Percentiles rank a stretch among this genome's conserved stretches.
phyloP scores from a whole-genome alignment of 2,888 invertebrate species.

The Limnephilus auricula region DNA sequence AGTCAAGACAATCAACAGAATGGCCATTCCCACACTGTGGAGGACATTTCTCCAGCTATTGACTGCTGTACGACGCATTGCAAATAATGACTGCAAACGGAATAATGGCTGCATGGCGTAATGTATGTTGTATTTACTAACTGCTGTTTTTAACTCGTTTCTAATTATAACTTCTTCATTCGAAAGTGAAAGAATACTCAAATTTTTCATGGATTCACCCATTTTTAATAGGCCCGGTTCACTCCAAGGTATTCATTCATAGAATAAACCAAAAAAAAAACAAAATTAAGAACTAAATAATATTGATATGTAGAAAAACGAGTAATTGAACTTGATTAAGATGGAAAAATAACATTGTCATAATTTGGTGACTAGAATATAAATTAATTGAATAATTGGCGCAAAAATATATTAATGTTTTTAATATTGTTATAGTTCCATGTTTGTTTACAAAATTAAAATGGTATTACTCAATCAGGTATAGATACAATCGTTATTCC shows the following conservation, averaged over 20 bases:
- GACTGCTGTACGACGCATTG: neutral
- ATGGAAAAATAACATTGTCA: neutral
- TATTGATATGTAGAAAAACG: neutral
- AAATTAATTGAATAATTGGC: neutral
- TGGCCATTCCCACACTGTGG: neutral
- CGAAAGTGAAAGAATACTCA: neutral
- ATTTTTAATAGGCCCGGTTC: neutral
- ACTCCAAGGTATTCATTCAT: neutral
- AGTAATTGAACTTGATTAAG: neutral
- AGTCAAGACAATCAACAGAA: neutral
- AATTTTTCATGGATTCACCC: neutral
- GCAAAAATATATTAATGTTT: neutral
- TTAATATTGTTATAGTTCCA: neutral
- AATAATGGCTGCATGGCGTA: neutral
- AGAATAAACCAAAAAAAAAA: neutral
- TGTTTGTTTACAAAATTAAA: no score
- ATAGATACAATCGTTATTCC: no score
- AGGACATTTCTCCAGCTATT: constrained; percentile 1
- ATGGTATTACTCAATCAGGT: no score
- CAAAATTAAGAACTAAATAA: neutral
- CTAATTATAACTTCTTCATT: neutral
- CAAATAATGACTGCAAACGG: constrained; percentile 10
- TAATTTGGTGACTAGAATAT: neutral
- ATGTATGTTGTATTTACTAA: neutral
- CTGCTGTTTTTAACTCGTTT: neutral